Base-by-base conservation (phyloP, 1,140 invertebrate species). In the Olivierus martensii region DNA sequence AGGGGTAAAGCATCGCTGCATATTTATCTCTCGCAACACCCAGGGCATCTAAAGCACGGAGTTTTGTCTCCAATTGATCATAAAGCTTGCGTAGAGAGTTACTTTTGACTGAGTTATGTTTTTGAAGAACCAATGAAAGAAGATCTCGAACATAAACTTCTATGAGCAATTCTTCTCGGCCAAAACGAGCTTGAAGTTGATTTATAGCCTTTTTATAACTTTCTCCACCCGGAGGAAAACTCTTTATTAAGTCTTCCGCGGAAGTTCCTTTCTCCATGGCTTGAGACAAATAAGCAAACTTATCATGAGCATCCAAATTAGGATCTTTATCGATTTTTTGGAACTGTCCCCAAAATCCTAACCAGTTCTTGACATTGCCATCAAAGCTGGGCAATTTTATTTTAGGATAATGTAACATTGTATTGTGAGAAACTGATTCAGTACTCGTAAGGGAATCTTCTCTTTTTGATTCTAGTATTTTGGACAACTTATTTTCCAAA, bases 71-170 rank as follows among this genome's bases (percentile, higher is more conserved):
- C 12, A 60, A 19, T 36, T 55, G 51, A 45, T n/a, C n/a, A n/a
- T 60, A 55, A 49, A 66, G 65, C 2, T 15, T 41, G 6, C 39
- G 19, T 3, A 41, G 11, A 2, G 9, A 17, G 5, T 2, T 17
- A 3, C 35, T 19, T 49, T 49, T 38, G 9, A 5, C 28, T 7
- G 5, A 34, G 18, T 49, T n/a, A 14, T 41, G 0, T 18, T 39
- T 14, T 14, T 10, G 3, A 46, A 37, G 17, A 37, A 59, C 57
- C 10, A 69, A 34, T 1, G 45, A 46, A 11, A 68, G 46, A 5
- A 69, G 18, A 46, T 69, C 65, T 18, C 66, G 49, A 9, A 65
- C 61, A 55, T 69, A 69, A 52, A 62, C 60, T 52, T 67, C 60
- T 5, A 66, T 61, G 3, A 67, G 37, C 6, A 66, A 41, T 35